Percentiles rank a stretch among this genome's conserved stretches.
phyloP scores from a whole-genome alignment of 2,888 invertebrate genomes.

The Meteorus colon region DNA sequence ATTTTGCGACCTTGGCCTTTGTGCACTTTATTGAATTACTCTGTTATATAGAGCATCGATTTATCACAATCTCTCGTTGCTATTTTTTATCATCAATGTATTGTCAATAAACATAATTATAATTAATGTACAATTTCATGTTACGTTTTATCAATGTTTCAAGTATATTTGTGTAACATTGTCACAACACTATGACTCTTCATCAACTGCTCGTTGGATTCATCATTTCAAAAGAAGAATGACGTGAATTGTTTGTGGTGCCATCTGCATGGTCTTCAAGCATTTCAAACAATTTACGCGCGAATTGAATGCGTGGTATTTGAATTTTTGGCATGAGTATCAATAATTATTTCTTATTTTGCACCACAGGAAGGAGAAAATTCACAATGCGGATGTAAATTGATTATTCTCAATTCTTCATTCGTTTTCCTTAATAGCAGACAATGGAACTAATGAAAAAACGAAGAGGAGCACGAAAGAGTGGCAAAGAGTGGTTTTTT shows the following conservation, averaged over 20 bases:
- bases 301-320: too few relatives aligned
- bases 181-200: not conserved
- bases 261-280: not conserved
- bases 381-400: too few relatives aligned
- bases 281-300: not conserved
- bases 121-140: not conserved
- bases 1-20: conserved; percentile 24
- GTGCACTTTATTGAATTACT: conserved; percentile 21
- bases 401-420: too few relatives aligned
- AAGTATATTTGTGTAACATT: not conserved
- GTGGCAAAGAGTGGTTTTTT: too few relatives aligned
- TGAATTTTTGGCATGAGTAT: too few relatives aligned
- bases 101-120: not conserved
- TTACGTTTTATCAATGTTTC: not conserved
- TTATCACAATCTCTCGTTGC: not conserved
- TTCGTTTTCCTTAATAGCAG: too few relatives aligned
- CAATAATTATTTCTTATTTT: too few relatives aligned
- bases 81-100: not conserved
- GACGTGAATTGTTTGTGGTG: not conserved
- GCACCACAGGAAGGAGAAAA: too few relatives aligned
- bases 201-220: not conserved
- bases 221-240: not conserved
- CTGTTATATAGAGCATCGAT: conserved; percentile 1
- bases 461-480: too few relatives aligned
- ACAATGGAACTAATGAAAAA: too few relatives aligned